Evolutionary conservation across 2,113 vertebrate genomes (phyloP), one percentile per base, ranked within the genome.

Genomic region (Promerops cafer): DNA sequence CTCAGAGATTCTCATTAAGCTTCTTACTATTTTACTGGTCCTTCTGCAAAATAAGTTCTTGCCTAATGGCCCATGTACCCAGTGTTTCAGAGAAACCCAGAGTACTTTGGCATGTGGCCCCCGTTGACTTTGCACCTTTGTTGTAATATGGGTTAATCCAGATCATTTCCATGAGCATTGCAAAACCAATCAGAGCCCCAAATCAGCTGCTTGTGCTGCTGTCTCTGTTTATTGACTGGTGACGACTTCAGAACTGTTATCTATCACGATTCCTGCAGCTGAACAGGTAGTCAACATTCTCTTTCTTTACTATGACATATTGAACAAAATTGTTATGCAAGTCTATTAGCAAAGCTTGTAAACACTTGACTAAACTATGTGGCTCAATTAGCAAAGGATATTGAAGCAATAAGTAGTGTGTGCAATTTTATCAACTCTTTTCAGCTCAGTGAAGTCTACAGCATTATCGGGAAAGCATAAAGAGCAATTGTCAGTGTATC

Each of bases 311-410:
- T 87, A 59, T 76, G 91, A 86, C 79, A 50, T 83, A 90, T 75
- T 93, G 74, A 87, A 64, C 50, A 54, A 69, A 87, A 89, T 94
- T 88, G 91, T 84, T 92, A 96, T 87, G 57, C 68, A 88, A 85
- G 72, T 61, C 79, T 96, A n/a, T 95, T 96, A 95, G 60, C 76
- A 95, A 95, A 96, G 68, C 65, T 88, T 94, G 84, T 93, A 96
- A 95, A 94, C 94, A 76, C 88, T 96, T 96, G 89, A 87, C 72
- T 94, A 93, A 97, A 96, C 91, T 93, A 42, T 50, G 85, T 60
- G 70, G 63, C 83, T 93, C 91, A 94, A 89, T 96, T 97, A 96
- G 90, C 87, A 96, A 94, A 95, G 94, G 97, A 97, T 96, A 94
- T 97, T 96, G 80, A 75, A 86, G 60, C 95, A 90, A 82, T 96